Evolutionary conservation across 37 sponge, comb jelly and placozoan genomes (phyloP), one percentile per base, ranked within the genome.

Genomic region (Agelas oroides): DNA sequence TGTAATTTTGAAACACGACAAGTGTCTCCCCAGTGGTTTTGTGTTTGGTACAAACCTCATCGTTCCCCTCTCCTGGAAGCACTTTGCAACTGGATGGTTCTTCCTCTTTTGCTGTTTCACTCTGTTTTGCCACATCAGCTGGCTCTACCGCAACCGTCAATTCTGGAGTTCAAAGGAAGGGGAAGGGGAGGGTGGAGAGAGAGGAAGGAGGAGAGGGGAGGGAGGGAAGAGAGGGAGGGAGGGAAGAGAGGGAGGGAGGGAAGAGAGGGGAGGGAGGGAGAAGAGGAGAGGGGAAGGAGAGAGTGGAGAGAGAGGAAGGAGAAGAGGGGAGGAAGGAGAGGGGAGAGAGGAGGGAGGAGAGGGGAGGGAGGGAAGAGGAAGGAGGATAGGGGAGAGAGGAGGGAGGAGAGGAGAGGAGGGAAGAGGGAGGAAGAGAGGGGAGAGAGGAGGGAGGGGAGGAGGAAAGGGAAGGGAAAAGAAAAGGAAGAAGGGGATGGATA

Each of bases 41-140:
- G n/a, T n/a, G 6, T 46, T 12, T 46, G 8, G 5, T 15, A 3
- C 73, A 69, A 6, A 80, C 88, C 75, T 87, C 88, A 74, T n/a
- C n/a, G n/a, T 71, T 75, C 18, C 64, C 88, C 63, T 87, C 88
- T 57, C 81, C 88, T 39, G 81, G 67, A 12, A 71, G 72, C 27
- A 87, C 88, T 35, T 63, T 30, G 62, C 91, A 91, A 63, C 78
- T 91, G 34, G 31, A 77, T 25, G 24, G 54, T 61, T 65, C 72
- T 62, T 75, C 70, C 6, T 77, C 86, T 23, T 53, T 62, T 25
- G 60, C 61, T 70, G 41, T 64, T 71, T 73, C 63, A 23, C 37
- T 1, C 73, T 82, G 62, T 34, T 54, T 37, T 53, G 39, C 65
- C 65, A 65, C 5, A 13, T 32, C 34, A 28, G 54, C 64, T 53